A percentile compares a stretch with the other conserved stretches of the same genome.
Evolutionary conservation across 2,888 invertebrate genomes (phyloP).

Genomic region (Neoaliturus tenellus): DNA sequence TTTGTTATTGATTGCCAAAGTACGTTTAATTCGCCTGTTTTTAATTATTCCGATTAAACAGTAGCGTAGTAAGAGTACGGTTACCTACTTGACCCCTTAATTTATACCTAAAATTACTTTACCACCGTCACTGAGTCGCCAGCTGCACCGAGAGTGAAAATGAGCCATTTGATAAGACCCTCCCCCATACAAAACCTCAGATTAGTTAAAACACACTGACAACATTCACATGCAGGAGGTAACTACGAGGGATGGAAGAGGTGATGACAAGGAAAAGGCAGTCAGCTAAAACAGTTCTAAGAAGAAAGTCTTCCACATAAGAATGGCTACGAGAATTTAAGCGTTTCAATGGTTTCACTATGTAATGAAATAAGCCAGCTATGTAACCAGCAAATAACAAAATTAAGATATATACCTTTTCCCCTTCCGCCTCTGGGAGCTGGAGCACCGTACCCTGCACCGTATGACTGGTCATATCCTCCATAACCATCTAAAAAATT

Average conservation of each 20-base stretch:
- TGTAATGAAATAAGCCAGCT: slow-evolving; percentile 68
- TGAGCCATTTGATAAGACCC: neutral
- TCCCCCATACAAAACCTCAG: neutral
- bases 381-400: slow-evolving; percentile 4
- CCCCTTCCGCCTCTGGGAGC: slow-evolving; percentile 80
- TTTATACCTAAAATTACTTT: neutral
- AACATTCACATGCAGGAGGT: slow-evolving; percentile 34
- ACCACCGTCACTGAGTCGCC: neutral
- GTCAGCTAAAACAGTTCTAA: slow-evolving; percentile 52
- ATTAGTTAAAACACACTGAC: neutral
- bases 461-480: slow-evolving; percentile 93
- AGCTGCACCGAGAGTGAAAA: neutral
- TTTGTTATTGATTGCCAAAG: neutral
- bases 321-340: slow-evolving; percentile 19
- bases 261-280: neutral
- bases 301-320: slow-evolving; percentile 52
- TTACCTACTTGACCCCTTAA: neutral
- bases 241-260: slow-evolving; percentile 2
- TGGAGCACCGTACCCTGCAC: slow-evolving; percentile 91
- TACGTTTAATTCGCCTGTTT: neutral
- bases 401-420: slow-evolving; percentile 85
- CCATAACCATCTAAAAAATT: slow-evolving; percentile 75
- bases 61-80: neutral
- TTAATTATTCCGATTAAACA: neutral
- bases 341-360: slow-evolving; percentile 51